Evolutionary conservation across 2,797 vertebrate species (phyloP).

Genomic region (Spea hammondii): DNA sequence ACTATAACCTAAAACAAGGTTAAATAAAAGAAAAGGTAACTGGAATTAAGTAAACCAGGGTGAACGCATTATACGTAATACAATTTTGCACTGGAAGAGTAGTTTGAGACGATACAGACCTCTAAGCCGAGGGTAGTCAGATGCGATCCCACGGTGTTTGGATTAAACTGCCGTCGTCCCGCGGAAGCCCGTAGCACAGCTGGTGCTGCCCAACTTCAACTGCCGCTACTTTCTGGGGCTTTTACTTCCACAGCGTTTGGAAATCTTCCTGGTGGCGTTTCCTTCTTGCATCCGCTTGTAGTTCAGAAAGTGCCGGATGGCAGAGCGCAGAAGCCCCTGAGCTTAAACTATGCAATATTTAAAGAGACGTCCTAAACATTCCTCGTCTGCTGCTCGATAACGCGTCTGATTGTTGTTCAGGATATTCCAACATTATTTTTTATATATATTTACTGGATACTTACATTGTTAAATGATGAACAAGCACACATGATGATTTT

Average conservation of each 20-base stretch:
- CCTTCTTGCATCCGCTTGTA: background rate
- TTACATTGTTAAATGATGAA: no score
- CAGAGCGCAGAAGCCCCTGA: background rate
- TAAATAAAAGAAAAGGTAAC: background rate
- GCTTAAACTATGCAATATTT: slow-evolving; percentile 32
- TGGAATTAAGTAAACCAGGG: background rate
- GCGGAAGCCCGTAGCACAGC: no score
- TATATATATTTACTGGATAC: background rate
- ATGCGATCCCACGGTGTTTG: background rate
- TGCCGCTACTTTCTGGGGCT: no score
- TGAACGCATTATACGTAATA: background rate
- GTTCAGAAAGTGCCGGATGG: background rate
- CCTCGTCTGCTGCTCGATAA: slow-evolving; percentile 29
- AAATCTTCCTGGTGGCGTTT: background rate
- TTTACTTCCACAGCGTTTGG: no score
- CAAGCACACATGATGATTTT: background rate
- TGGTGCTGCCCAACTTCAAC: no score
- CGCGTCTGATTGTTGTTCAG: background rate
- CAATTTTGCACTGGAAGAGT: slow-evolving; percentile 27
- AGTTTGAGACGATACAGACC: background rate
- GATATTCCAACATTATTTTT: background rate
- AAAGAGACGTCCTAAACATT: slow-evolving; percentile 23
- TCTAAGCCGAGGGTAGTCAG: background rate
- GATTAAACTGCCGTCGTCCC: background rate
- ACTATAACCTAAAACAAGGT: background rate